These are phyloP conservation scores for Homarus gammarus DNA, from an alignment of 2,888 invertebrate genomes.

Conservation along the genomic window DNA sequence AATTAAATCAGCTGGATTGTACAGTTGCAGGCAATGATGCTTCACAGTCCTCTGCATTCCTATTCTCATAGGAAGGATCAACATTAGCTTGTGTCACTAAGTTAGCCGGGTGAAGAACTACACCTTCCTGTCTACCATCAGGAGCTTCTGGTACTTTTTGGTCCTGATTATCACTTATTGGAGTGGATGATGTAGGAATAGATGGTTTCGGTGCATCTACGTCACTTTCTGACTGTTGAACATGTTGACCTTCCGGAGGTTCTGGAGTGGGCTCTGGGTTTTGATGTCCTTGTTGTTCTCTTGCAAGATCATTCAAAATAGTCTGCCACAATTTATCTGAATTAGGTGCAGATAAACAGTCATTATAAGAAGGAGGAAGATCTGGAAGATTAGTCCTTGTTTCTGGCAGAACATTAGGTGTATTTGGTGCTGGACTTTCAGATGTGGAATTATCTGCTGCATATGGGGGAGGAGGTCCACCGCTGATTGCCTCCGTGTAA, in stretches of 20 bases:
- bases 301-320: background rate
- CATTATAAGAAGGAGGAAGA: conserved; percentile 60
- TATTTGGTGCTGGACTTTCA: background rate
- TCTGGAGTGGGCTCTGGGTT: background rate
- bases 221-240: background rate
- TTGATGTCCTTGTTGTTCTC: background rate
- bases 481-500: conserved; percentile 56
- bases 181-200: background rate
- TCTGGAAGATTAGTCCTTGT: conserved; percentile 27
- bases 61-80: background rate
- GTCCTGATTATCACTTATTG: background rate
- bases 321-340: conserved; percentile 2
- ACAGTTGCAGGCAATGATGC: background rate
- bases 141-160: background rate
- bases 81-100: background rate
- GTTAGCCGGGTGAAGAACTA: conserved; percentile 6
- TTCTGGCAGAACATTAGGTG: background rate
- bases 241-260: background rate
- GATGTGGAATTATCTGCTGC: conserved; percentile 1
- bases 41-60: background rate
- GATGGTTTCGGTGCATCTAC: background rate
- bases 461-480: conserved; percentile 63
- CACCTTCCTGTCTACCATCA: background rate
- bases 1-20: conserved; percentile 10
- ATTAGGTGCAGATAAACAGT: conserved; percentile 12